Conservation (phyloP, 2,888 invertebrate species). For the Cosmia trapezina region DNA sequence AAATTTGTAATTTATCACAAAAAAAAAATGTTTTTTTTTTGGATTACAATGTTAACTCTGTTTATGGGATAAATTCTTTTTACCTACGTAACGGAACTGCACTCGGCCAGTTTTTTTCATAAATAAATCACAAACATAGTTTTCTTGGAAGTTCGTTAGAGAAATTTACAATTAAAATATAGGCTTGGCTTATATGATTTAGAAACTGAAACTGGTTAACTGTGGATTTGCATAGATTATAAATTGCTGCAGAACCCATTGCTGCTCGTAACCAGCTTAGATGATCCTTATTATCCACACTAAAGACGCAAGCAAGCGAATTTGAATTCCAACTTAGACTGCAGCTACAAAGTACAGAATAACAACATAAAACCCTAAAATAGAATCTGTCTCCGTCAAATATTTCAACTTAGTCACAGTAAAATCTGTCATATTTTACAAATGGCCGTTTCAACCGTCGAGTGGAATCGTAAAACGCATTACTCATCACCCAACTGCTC, state of each 20-base stretch:
- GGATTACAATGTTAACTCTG: no score
- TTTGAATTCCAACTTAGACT: constrained; percentile 8
- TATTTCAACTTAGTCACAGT: constrained; percentile 53
- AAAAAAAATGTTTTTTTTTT: no score
- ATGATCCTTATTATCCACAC: not conserved
- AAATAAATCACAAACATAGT: not conserved
- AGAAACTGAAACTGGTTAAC: constrained; percentile 5
- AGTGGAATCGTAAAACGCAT: constrained; percentile 66
- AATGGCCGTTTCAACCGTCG: constrained; percentile 60
- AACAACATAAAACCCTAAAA: constrained; percentile 50
- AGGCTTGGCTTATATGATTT: not conserved
- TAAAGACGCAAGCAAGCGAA: constrained; percentile 24
- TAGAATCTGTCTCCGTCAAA: constrained; percentile 56
- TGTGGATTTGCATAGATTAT: constrained; percentile 4
- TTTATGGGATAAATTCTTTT: no score
- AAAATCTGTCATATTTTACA: constrained; percentile 64
- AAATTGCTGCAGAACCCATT: not conserved
- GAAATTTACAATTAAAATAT: not conserved
- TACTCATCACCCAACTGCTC: constrained; percentile 67
- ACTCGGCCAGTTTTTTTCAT: no score
- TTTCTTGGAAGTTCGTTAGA: not conserved
- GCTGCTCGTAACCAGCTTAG: constrained; percentile 5
- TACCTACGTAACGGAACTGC: no score
- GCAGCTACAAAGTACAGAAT: constrained; percentile 28
- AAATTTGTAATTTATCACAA: no score